Percentiles rank a stretch among this genome's conserved stretches.
Evolutionary conservation across 2,113 vertebrate species (phyloP).

Genomic region (Taxidea taxus): DNA sequence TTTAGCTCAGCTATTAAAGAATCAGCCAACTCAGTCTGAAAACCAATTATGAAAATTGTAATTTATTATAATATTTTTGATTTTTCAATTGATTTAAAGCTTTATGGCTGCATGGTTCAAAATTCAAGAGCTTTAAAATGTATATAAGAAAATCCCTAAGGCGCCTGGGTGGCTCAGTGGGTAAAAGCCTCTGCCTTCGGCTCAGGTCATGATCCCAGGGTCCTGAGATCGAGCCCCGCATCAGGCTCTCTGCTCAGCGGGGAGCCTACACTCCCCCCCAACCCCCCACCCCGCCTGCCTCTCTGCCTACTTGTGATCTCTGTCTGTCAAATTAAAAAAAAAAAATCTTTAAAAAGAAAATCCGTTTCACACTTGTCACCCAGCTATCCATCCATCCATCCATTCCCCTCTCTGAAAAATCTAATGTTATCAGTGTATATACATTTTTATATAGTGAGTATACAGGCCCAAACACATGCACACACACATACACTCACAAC

Average conservation of each 20-base stretch:
- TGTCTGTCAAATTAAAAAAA: no score
- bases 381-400: not conserved
- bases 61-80: conserved; percentile 24
- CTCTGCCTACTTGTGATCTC: no score
- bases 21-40: not conserved
- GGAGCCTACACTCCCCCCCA: no score
- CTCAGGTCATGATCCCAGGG: no score
- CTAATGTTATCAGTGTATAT: not conserved
- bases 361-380: not conserved
- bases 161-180: no score
- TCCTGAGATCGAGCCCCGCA: no score
- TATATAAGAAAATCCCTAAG: not conserved
- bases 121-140: not conserved
- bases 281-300: no score
- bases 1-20: not conserved
- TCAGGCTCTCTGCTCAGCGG: no score
- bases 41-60: conserved; percentile 4
- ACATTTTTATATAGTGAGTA: no score
- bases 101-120: not conserved
- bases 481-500: not conserved
- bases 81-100: not conserved
- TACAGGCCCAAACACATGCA: not conserved
- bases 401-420: not conserved
- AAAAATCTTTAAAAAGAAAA: not conserved
- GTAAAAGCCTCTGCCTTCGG: no score